Evolutionary conservation across 2,113 vertebrate species (phyloP), one percentile per base, ranked within the genome.

Genomic region (Hemiprocne comata): DNA sequence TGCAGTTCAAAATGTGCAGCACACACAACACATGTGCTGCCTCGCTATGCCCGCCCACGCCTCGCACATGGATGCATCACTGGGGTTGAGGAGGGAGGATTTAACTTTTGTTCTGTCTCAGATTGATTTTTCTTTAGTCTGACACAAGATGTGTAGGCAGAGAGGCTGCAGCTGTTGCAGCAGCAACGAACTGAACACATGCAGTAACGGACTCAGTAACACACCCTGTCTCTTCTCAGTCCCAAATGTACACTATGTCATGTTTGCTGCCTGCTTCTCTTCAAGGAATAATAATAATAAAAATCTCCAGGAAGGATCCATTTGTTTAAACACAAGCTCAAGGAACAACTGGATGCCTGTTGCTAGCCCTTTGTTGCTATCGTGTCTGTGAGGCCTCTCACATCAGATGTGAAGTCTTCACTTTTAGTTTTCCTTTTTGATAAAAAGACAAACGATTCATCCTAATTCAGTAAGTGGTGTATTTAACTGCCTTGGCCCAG

Each of bases 1-100:
- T 33, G 25, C 62, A 17, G 9, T n/a, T 81, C 57, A 72, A 51
- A 85, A 31, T 9, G 13, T 34, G 15, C 5, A 1, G 65, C 18
- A 4, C 2, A 1, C 44, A 36, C 34, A 40, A 38, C 10, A 1
- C 2, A 6, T 0, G 1, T 46, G 46, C 44, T 11, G 9, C 72
- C n/a, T 79, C 24, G 3, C 51, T 57, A 15, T 44, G 55, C 55
- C 11, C 72, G 13, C 31, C 57, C 76, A 13, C 5, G 1, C 28
- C 83, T n/a, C 24, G 1, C 36, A 19, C 53, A 31, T 89, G 57
- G 71, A 8, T 1, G 10, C 15, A 8, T 65, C 34, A 40, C 65
- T 54, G 38, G 7, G 7, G 25, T 13, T 24, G 11, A 10, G 17
- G 31, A 29, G 29, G 12, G 21, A 11, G 17, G 23, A n/a, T 73